These are phyloP conservation scores for Streptopelia turtur DNA, from an alignment of 2,797 vertebrate genomes.

Conservation along the genomic window DNA sequence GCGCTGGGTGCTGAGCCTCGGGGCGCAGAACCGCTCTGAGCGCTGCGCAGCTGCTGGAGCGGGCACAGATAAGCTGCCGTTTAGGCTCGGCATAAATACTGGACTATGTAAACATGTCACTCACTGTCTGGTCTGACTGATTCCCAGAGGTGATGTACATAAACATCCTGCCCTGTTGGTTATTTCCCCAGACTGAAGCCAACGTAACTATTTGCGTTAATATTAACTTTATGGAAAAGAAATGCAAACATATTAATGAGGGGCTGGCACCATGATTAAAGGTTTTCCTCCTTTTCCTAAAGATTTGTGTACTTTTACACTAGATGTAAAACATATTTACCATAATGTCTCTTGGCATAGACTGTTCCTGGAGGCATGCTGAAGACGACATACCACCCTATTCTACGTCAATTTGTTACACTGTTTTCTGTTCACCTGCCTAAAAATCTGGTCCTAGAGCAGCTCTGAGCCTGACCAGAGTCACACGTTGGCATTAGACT, in stretches of 20 bases:
- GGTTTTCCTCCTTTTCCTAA: background rate
- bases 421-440: background rate
- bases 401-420: background rate
- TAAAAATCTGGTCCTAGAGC: background rate
- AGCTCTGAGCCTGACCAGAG: background rate
- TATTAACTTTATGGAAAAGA: constrained; percentile 1
- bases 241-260: background rate
- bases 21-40: background rate
- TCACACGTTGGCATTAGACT: background rate
- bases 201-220: constrained; percentile 27
- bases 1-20: background rate
- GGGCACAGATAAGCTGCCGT: background rate
- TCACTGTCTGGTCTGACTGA: constrained; percentile 4
- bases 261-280: background rate
- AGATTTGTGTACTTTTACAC: background rate
- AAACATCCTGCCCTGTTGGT: background rate
- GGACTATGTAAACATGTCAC: background rate
- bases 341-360: background rate
- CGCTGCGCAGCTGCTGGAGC: background rate
- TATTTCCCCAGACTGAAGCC: background rate
- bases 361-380: background rate
- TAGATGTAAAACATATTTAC: background rate
- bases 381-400: background rate
- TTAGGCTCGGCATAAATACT: background rate
- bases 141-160: background rate